A percentile compares a stretch with the other conserved stretches of the same genome.
Conservation (phyloP, 2,113 vertebrate species). For the Thunnus maccoyii region DNA sequence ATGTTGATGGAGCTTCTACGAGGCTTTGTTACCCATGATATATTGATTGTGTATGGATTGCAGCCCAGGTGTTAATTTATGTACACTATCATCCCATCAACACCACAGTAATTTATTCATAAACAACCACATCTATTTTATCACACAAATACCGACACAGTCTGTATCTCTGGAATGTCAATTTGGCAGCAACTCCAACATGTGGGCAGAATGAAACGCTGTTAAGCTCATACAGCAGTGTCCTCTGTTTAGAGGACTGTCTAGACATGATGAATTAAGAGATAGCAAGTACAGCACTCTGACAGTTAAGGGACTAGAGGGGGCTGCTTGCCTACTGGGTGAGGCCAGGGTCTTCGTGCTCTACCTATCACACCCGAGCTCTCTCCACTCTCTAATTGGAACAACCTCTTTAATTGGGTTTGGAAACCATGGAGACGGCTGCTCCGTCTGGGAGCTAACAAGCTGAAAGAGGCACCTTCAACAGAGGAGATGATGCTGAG, state of each 20-base stretch:
- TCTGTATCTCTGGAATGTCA: not conserved
- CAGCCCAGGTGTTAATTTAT: conserved; percentile 10
- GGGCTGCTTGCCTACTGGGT: conserved; percentile 5
- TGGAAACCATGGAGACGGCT: conserved; percentile 65
- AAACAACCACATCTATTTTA: conserved; percentile 8
- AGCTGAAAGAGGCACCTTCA: conserved; percentile 57
- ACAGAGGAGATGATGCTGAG: conserved; percentile 15
- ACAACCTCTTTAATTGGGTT: conserved; percentile 66
- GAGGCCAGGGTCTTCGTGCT: conserved; percentile 36
- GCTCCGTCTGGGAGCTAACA: conserved; percentile 51
- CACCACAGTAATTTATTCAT: not conserved
- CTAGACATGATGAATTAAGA: conserved; percentile 30
- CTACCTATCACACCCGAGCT: conserved; percentile 31
- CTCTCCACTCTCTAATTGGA: conserved; percentile 58
- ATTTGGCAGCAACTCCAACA: conserved; percentile 14
- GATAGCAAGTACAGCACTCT: conserved; percentile 10
- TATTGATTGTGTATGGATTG: conserved; percentile 9
- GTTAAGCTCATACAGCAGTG: not conserved
- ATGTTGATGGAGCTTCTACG: not conserved
- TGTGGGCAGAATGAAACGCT: conserved; percentile 19
- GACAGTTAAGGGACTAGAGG: conserved; percentile 29
- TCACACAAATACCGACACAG: not conserved
- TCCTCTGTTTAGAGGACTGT: conserved; percentile 28
- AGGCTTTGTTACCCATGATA: not conserved
- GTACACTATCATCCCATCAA: not conserved